Conservation (phyloP, 2,797 vertebrate genomes). For the Molothrus aeneus region DNA sequence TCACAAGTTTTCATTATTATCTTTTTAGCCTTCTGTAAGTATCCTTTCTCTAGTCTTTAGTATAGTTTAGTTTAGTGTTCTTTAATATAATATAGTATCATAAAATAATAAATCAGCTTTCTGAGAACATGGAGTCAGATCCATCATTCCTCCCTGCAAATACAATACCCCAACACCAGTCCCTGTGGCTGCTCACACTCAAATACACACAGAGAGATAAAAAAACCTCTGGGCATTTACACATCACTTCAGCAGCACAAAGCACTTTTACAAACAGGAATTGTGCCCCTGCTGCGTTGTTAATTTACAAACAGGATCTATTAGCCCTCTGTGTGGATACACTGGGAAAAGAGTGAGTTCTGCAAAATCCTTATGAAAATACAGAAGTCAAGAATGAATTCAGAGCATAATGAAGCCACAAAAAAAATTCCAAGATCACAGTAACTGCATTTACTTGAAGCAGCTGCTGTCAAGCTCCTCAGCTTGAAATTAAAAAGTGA, state of each 20-base stretch:
- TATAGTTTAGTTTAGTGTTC: too few relatives aligned
- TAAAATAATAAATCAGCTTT: too few relatives aligned
- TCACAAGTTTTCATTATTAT: too few relatives aligned
- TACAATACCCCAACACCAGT: neutral
- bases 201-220: neutral
- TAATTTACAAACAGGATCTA: neutral
- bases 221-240: neutral
- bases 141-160: too few relatives aligned
- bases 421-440: neutral
- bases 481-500: neutral
- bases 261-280: neutral
- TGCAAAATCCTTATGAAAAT: neutral
- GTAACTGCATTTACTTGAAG: neutral
- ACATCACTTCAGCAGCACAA: neutral
- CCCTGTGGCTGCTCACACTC: neutral
- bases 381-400: neutral
- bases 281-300: accelerated
- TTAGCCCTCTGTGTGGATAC: neutral
- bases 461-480: neutral
- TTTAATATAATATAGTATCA: too few relatives aligned
- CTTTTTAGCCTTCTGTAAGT: too few relatives aligned
- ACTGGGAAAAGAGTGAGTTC: neutral
- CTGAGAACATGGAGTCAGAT: too few relatives aligned
- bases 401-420: neutral
- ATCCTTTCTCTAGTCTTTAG: too few relatives aligned